These are phyloP conservation scores for Cassiopea xamachana DNA, from an alignment of 30 jellyfish, hydroid and myxozoan species.

Conservation along the genomic window DNA sequence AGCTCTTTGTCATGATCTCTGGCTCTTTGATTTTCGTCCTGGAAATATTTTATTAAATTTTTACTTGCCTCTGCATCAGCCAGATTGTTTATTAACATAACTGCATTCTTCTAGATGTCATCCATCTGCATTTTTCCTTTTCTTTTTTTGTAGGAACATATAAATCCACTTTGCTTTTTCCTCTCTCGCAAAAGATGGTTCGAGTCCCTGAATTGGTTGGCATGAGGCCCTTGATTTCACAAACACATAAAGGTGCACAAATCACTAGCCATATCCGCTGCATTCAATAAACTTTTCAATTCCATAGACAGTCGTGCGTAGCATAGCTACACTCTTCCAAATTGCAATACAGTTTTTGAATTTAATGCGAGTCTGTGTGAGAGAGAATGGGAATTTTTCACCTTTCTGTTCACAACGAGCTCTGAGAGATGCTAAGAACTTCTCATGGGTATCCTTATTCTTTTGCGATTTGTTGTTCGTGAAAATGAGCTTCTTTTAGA, in stretches of 20 bases:
- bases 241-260: neutral
- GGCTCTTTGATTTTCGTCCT: neutral
- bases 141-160: neutral
- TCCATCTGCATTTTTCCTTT: neutral
- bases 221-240: slow-evolving; percentile 12
- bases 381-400: slow-evolving; percentile 16
- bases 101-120: neutral
- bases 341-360: neutral
- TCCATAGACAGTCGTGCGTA: slow-evolving; percentile 1
- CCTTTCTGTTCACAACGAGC: slow-evolving; percentile 18
- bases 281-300: neutral
- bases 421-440: neutral
- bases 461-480: neutral
- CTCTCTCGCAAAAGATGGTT: slow-evolving; percentile 6
- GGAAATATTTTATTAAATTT: neutral
- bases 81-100: neutral
- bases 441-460: slow-evolving; percentile 8
- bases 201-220: slow-evolving; percentile 21
- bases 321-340: slow-evolving; percentile 17
- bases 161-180: neutral
- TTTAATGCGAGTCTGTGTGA: slow-evolving; percentile 8
- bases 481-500: slow-evolving; percentile 6
- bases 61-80: neutral
- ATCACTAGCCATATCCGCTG: neutral
- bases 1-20: neutral